These are phyloP conservation scores for Dastarcus helophoroides DNA, from an alignment of 2,888 invertebrate genomes.

Conservation along the genomic window DNA sequence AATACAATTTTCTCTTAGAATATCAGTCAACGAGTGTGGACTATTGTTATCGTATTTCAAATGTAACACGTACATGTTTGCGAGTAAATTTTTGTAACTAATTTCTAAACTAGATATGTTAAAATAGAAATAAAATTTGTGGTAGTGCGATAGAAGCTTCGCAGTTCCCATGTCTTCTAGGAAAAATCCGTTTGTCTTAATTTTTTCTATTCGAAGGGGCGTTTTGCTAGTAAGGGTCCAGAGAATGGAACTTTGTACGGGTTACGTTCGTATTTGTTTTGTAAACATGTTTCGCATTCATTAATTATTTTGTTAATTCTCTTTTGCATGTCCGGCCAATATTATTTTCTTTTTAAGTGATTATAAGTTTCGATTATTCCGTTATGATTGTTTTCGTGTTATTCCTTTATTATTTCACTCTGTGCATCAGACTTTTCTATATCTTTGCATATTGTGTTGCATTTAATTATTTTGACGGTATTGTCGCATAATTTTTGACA, in stretches of 20 bases:
- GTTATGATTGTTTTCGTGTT: conserved; percentile 8
- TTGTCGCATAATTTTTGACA: conserved; percentile 6
- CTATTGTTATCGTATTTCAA: no score
- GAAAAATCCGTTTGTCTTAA: no score
- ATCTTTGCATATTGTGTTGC: conserved; percentile 8
- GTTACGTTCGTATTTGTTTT: conserved; percentile 15
- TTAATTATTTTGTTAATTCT: conserved; percentile 13
- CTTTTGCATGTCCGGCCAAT: conserved; percentile 10
- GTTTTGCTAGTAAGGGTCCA: conserved; percentile 12
- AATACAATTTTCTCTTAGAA: no score
- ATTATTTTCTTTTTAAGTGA: conserved; percentile 6
- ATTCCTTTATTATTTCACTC: conserved; percentile 6
- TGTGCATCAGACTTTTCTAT: conserved; percentile 5
- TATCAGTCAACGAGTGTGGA: no score
- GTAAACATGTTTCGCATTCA: conserved; percentile 12
- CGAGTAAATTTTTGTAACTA: no score
- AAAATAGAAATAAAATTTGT: no score
- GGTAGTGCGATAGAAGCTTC: no score
- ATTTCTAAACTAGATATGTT: no score
- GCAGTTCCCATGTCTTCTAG: no score
- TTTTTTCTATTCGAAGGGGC: conserved; percentile 14
- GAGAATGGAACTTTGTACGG: conserved; percentile 12
- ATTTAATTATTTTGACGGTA: conserved; percentile 7
- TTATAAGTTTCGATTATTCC: conserved; percentile 10
- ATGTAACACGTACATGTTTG: no score